Base-by-base conservation (phyloP, 2,888 invertebrate species). In the Drosophila nr. perissopoda region DNA sequence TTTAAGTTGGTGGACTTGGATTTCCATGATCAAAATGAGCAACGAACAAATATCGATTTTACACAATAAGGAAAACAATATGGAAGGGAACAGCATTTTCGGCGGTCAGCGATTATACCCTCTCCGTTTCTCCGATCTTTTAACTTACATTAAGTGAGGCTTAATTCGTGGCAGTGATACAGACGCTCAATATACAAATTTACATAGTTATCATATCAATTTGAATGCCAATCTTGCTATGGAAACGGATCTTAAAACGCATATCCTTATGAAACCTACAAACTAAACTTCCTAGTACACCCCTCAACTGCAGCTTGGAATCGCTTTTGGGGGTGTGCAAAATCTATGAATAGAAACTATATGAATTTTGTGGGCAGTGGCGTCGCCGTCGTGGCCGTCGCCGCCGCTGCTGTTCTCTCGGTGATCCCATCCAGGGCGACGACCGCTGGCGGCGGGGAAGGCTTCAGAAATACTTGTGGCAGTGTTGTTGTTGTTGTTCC, bases 391-490 rank as follows among this genome's bases (percentile, higher is more conserved):
- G 51, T 42, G 31, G 65, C 31, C 51, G 53, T 42, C 56, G 61
- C 8, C 52, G 60, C 29, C 52, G 67, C 21, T 31, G 42, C 68
- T 48, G 61, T 18, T 53, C 57, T 52, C 21, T 62, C 67, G 64
- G 49, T 64, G 25, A 63, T 68, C 61, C 68, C 65, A 53, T 69
- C 71, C 16, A 60, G 58, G 42, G 71, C 54, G 46, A 67, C 62
- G 42, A 70, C 49, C 59, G 70, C 16, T 5, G 74, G 67, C 62
- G 81, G 84, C 63, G 76, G 76, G 70, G 89, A 76, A 58, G 83
- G 89, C 85, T 87, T 87, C 57, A 85, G 71, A 81, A 89, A 87
- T 87, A 89, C 89, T 87, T 89, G 87, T 85, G 87, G 87, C 87
- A 87, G 87, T 89, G 89, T 72, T 64, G 69, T 62, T 65, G 67